phyloP scores from a whole-genome alignment of 2,797 vertebrate genomes.

The Linurgus olivaceus region DNA sequence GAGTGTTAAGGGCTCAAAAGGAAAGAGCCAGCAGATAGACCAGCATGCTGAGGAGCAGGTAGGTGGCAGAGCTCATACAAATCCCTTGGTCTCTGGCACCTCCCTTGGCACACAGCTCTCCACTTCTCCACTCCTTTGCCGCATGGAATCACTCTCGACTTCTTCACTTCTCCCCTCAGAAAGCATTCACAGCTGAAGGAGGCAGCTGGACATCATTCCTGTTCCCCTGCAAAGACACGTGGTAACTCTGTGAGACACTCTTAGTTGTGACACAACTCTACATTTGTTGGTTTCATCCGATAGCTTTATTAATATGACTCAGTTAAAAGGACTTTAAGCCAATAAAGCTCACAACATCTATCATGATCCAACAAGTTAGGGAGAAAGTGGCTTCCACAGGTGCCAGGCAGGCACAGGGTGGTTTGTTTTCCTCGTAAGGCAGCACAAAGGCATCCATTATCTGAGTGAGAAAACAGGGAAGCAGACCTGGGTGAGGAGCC shows the following conservation, averaged over 20 bases:
- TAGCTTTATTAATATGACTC: neutral
- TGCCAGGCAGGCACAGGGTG: fast-evolving
- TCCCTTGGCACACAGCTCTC: neutral
- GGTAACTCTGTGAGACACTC: neutral
- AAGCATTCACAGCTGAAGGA: neutral
- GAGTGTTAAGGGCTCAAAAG: neutral
- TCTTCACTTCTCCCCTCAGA: neutral
- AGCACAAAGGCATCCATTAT: neutral
- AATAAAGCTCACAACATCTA: neutral
- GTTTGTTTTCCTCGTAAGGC: neutral
- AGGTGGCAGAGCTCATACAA: neutral
- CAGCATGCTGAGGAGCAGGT: neutral
- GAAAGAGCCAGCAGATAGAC: fast-evolving
- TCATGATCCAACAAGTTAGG: neutral
- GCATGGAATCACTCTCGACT: neutral
- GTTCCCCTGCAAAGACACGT: neutral
- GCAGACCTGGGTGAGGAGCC: neutral
- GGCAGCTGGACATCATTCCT: neutral
- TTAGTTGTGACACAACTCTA: neutral
- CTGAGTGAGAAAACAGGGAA: neutral
- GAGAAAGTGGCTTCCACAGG: neutral
- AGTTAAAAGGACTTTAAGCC: neutral
- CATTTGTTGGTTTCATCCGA: neutral
- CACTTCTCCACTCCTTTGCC: neutral
- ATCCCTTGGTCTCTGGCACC: neutral